phyloP scores from a whole-genome alignment of 2,888 invertebrate genomes.

The Diplazon laetatorius region DNA sequence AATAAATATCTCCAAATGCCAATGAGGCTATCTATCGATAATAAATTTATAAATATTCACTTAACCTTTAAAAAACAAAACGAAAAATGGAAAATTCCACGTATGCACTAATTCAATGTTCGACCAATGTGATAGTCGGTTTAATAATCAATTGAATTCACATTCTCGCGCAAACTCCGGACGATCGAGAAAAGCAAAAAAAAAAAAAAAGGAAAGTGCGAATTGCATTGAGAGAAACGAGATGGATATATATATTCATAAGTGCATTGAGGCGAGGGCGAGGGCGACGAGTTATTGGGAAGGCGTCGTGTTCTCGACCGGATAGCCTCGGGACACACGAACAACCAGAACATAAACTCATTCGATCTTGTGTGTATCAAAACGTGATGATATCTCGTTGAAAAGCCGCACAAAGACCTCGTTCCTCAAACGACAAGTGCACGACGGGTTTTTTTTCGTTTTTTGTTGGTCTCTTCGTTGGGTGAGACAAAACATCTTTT shows the following conservation, averaged over 20 bases:
- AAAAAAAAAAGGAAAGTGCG: no score
- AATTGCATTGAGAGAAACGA: conserved; percentile 45
- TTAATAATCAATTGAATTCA: conserved; percentile 57
- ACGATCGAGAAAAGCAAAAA: background rate
- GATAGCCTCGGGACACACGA: conserved; percentile 37
- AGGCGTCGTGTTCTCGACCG: conserved; percentile 26
- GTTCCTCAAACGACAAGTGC: conserved; percentile 30
- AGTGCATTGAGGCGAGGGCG: conserved; percentile 30
- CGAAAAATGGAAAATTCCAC: no score
- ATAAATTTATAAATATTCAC: background rate
- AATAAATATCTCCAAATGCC: background rate
- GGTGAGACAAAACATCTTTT: conserved; percentile 20
- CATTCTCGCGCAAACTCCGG: conserved; percentile 31
- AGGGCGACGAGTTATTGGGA: conserved; percentile 29
- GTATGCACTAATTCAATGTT: conserved; percentile 32
- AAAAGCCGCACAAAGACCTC: conserved; percentile 27
- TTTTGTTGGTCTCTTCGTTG: no score
- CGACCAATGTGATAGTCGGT: conserved; percentile 38
- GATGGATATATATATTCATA: conserved; percentile 42
- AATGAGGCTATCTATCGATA: conserved; percentile 5
- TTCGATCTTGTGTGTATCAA: conserved; percentile 40
- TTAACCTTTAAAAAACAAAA: conserved; percentile 8
- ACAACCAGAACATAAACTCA: conserved; percentile 51
- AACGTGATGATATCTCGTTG: conserved; percentile 33
- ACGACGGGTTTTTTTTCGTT: conserved; percentile 55